These are phyloP conservation scores for Hirtodrosophila histrioides DNA, from an alignment of 2,888 invertebrate species.

Conservation along the genomic window DNA sequence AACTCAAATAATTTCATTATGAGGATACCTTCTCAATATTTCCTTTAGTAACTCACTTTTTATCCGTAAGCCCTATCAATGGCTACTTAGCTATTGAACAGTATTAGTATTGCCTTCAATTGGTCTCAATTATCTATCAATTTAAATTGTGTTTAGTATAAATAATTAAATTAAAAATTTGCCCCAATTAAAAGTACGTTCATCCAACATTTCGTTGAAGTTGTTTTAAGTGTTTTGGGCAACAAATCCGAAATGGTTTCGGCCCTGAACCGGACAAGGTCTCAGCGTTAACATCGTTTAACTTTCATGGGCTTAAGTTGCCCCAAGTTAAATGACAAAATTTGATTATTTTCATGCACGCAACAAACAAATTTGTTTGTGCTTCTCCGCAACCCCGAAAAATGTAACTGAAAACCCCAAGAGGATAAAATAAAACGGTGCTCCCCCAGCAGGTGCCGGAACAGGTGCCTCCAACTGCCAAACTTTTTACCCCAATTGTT, in stretches of 20 bases:
- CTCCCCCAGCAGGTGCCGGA: constrained; percentile 4
- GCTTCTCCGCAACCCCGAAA: not conserved
- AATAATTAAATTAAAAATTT: constrained; percentile 2
- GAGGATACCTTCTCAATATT: too few species aligned
- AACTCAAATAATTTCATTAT: too few species aligned
- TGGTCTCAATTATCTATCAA: too few species aligned
- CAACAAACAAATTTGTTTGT: constrained; percentile 42
- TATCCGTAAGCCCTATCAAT: too few species aligned
- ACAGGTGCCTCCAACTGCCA: constrained; percentile 39
- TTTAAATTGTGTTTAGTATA: too few species aligned
- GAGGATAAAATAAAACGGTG: constrained; percentile 42
- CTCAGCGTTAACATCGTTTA: constrained; percentile 50
- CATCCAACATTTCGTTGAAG: not conserved
- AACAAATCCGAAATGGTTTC: constrained; percentile 14
- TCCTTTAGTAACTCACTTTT: too few species aligned
- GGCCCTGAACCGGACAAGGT: constrained; percentile 2
- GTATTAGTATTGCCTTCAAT: too few species aligned
- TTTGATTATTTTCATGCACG: constrained; percentile 68
- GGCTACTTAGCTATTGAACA: too few species aligned
- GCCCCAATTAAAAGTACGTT: not conserved
- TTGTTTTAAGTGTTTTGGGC: not conserved
- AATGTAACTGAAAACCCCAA: constrained; percentile 16
- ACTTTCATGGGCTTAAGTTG: constrained; percentile 53
- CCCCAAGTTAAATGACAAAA: constrained; percentile 62
- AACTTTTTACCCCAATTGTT: constrained; percentile 69